Percentiles rank a stretch among this genome's conserved stretches.
These are phyloP conservation scores for Merluccius polli DNA, from an alignment of 2,797 vertebrate genomes.

Conservation along the genomic window DNA sequence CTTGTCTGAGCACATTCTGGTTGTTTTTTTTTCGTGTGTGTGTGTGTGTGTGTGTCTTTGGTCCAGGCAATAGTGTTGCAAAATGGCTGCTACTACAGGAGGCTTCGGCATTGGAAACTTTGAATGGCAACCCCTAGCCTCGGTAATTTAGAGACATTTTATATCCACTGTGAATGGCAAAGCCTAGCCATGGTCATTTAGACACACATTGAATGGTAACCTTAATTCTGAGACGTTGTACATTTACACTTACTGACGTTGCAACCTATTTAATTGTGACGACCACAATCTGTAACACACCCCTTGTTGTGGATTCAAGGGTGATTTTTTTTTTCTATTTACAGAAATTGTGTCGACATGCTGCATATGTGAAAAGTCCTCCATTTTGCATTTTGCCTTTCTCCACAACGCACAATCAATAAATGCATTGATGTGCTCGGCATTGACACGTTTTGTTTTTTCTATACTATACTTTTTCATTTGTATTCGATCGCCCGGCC, in stretches of 20 bases:
- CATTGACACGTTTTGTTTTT: neutral
- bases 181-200: too few species aligned
- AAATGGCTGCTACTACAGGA: conserved; percentile 74
- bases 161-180: neutral
- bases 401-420: neutral
- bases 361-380: neutral
- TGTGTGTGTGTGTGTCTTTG: conserved; percentile 45
- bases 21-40: neutral
- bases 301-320: conserved; percentile 42
- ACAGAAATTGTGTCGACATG: neutral
- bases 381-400: neutral
- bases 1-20: conserved; percentile 44
- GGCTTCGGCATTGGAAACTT: conserved; percentile 56
- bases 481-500: conserved; percentile 32
- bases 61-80: conserved; percentile 63
- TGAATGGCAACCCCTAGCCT: conserved; percentile 57
- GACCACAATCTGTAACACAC: conserved; percentile 21
- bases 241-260: conserved; percentile 28
- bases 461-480: conserved; percentile 20
- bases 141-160: neutral
- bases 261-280: conserved; percentile 30
- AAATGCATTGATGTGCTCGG: neutral
- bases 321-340: conserved; percentile 30
- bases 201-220: neutral
- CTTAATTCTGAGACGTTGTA: conserved; percentile 38